Conservation (phyloP, 2,113 vertebrate genomes). For the Brachyhypopomus occidentalis region DNA sequence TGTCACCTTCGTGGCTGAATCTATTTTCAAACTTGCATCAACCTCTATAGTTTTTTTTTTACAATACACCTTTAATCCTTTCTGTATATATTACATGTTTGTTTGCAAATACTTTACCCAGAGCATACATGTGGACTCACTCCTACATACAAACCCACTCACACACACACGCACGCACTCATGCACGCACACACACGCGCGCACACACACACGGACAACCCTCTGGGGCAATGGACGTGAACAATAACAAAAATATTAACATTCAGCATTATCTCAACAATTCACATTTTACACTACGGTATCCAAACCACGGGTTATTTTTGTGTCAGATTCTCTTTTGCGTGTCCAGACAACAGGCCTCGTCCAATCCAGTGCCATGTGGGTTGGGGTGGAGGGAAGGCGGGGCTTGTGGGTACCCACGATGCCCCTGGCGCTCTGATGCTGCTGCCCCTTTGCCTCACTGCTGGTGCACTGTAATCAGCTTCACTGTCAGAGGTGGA, state of each 20-base stretch:
- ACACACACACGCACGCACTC: conserved; percentile 10
- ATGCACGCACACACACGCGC: background rate
- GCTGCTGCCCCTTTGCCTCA: background rate
- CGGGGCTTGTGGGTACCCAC: background rate
- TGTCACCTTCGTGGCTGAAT: conserved; percentile 10
- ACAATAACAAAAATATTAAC: background rate
- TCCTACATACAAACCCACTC: conserved; percentile 55
- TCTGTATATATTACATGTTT: conserved; percentile 33
- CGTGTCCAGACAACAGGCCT: background rate
- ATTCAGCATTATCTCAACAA: conserved; percentile 3
- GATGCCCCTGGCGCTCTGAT: conserved; percentile 15
- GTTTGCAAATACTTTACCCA: conserved; percentile 25
- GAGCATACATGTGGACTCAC: conserved; percentile 51
- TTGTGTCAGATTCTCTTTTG: background rate
- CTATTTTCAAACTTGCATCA: conserved; percentile 31
- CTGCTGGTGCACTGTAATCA: conserved; percentile 30
- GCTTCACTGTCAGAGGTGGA: conserved; percentile 22
- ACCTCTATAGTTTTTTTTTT: conserved; percentile 22
- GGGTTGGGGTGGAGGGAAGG: background rate
- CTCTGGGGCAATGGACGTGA: background rate
- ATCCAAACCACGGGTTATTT: background rate
- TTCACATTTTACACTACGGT: background rate
- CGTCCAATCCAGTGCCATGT: background rate
- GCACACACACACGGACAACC: conserved; percentile 17
- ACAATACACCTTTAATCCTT: conserved; percentile 41